These are phyloP conservation scores for Pogonomyrmex barbatus DNA, from an alignment of 1,140 invertebrate genomes.

Conservation along the genomic window DNA sequence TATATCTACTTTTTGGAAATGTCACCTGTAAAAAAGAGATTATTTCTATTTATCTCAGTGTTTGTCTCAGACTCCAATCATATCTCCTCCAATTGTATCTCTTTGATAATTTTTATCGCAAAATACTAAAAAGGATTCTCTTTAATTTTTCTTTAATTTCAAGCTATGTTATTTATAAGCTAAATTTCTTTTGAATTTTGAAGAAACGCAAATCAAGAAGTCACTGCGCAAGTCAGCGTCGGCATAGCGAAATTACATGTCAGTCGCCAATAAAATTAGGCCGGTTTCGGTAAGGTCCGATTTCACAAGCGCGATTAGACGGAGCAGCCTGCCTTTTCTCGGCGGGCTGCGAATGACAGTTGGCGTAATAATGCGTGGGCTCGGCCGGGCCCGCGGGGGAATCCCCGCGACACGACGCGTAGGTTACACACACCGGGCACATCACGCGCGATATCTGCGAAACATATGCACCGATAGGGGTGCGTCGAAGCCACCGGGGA, in stretches of 20 bases:
- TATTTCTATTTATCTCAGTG: background rate
- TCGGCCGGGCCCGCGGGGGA: conserved; percentile 56
- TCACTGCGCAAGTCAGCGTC: background rate
- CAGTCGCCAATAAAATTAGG: conserved; percentile 39
- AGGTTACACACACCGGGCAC: conserved; percentile 65
- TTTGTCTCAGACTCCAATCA: background rate
- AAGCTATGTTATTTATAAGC: background rate
- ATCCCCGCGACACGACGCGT: conserved; percentile 44
- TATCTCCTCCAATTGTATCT: background rate
- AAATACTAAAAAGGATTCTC: background rate
- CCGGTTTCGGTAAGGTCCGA: conserved; percentile 45
- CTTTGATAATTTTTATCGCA: background rate
- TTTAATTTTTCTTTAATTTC: conserved; percentile 1
- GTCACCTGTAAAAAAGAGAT: background rate
- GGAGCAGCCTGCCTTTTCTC: conserved; percentile 37
- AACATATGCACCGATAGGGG: conserved; percentile 83
- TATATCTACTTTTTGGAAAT: background rate
- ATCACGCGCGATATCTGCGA: conserved; percentile 78
- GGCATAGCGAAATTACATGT: conserved; percentile 14
- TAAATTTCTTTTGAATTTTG: background rate
- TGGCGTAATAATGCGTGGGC: conserved; percentile 55
- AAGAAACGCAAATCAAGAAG: background rate
- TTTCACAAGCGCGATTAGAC: conserved; percentile 50
- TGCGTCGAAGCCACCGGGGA: conserved; percentile 72
- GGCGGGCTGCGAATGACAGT: conserved; percentile 63